Base-by-base conservation (phyloP, 1,140 invertebrate species). In the Magallana ariakensis region DNA sequence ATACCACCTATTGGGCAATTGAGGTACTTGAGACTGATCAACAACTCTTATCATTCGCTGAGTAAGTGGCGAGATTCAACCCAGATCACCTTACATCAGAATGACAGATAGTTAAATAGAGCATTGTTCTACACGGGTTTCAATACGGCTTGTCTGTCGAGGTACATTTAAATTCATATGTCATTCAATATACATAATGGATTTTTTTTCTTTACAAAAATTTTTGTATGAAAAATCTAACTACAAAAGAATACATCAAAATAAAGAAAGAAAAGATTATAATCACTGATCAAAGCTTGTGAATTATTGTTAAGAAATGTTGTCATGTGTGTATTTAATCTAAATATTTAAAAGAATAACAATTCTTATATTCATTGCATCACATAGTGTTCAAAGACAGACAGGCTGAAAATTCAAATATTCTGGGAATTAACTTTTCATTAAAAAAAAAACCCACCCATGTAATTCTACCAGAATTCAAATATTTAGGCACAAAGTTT, bases 151-250 rank as follows among this genome's bases (percentile, higher is more conserved):
- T 46, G 33, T 46, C 22, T 13, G 33, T 26, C 22, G 1, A 26
- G 66, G 66, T 75, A 75, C 66, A 75, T 75, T 75, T 75, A 75
- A 75, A 75, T 75, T 26, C 66, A 26, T 33, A 26, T 26, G 66
- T 75, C 22, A 22, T 26, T 26, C 66, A 33, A 33, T 26, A 13
- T 75, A 13, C 15, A 66, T 66, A 75, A 75, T 13, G 22, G 66
- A 13, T 75, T 75, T 22, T 75, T 60, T 33, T 33, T 46, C 33
- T 46, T 46, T 46, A 46, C 33, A 46, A 5, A 46, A 46, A 4
- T 46, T 46, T 46, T 46, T 46, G 33, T 46, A 46, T 46, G 33
- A 46, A 46, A 46, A 46, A 46, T 46, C 5, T 4, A 46, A 46
- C 33, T 46, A 46, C 33, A 46, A 82, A 82, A 82, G 80, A 82